Percentiles rank a stretch among this genome's conserved stretches.
These are phyloP conservation scores for Poeciliopsis retropinna DNA, from an alignment of 2,113 vertebrate genomes.

Conservation along the genomic window DNA sequence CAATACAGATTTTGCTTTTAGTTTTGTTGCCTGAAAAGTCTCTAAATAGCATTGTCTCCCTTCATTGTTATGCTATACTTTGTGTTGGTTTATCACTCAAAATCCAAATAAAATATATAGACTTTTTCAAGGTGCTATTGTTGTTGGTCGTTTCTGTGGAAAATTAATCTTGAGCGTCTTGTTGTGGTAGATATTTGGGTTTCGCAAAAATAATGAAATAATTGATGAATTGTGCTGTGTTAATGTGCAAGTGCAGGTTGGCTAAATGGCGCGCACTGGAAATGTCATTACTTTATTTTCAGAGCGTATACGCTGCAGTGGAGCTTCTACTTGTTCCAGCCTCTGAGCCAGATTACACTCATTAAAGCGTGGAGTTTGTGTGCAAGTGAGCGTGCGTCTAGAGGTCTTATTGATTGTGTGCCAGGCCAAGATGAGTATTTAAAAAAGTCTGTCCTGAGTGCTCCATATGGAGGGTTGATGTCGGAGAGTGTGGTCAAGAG, in stretches of 20 bases:
- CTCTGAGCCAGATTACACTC: constrained; percentile 39
- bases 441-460: constrained; percentile 64
- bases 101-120: too few species aligned
- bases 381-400: constrained; percentile 43
- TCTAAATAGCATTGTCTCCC: too few species aligned
- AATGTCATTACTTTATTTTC: constrained; percentile 53
- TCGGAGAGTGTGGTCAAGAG: constrained; percentile 70
- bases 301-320: constrained; percentile 21
- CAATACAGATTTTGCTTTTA: too few species aligned
- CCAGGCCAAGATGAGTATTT: constrained; percentile 56
- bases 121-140: too few species aligned
- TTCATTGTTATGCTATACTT: too few species aligned
- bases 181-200: too few species aligned
- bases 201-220: constrained; percentile 1
- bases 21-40: too few species aligned
- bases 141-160: too few species aligned
- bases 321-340: constrained; percentile 48
- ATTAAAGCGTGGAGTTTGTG: constrained; percentile 41
- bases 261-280: constrained; percentile 23
- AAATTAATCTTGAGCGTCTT: too few species aligned
- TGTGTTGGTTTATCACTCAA: too few species aligned
- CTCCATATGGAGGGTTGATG: constrained; percentile 79
- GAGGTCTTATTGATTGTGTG: constrained; percentile 70
- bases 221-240: constrained; percentile 19
- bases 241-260: constrained; percentile 5